phyloP scores from a whole-genome alignment of 2,797 vertebrate genomes.

The Propithecus deckenii region DNA sequence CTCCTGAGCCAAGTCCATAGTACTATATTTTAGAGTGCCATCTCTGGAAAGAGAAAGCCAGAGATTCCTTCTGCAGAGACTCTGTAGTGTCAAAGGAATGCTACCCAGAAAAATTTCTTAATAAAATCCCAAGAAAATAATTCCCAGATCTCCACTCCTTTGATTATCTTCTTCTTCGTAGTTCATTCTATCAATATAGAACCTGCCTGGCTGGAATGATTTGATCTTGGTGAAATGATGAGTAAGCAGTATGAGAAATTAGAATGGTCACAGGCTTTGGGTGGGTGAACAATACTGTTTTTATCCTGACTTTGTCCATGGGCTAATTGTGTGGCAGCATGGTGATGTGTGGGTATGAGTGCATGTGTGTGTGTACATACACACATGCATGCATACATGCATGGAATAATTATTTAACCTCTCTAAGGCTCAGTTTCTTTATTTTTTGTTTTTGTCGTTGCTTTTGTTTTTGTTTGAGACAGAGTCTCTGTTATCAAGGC shows the following conservation, averaged over 20 bases:
- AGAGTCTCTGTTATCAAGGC: too few species aligned
- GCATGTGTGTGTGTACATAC: not conserved
- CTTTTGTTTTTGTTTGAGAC: too few species aligned
- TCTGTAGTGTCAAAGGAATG: not conserved
- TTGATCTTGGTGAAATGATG: not conserved
- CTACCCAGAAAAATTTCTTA: not conserved
- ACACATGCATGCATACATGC: not conserved
- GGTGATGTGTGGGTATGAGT: not conserved
- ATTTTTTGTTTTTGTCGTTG: too few species aligned
- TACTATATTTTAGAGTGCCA: not conserved
- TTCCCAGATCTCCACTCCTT: not conserved
- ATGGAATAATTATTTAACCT: not conserved
- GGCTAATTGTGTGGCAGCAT: not conserved
- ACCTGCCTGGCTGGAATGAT: not conserved
- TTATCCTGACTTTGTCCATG: not conserved
- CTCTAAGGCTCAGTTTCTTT: not conserved
- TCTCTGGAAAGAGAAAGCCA: not conserved
- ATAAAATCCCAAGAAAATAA: not conserved
- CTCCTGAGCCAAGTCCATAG: not conserved
- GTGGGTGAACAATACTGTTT: not conserved
- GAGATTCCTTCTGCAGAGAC: not conserved
- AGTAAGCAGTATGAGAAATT: not conserved
- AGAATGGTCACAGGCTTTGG: not conserved
- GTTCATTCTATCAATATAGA: not conserved
- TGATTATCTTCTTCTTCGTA: not conserved